These are phyloP conservation scores for Hippopotamyrus pictus DNA, from an alignment of 2,797 vertebrate species.

Conservation along the genomic window DNA sequence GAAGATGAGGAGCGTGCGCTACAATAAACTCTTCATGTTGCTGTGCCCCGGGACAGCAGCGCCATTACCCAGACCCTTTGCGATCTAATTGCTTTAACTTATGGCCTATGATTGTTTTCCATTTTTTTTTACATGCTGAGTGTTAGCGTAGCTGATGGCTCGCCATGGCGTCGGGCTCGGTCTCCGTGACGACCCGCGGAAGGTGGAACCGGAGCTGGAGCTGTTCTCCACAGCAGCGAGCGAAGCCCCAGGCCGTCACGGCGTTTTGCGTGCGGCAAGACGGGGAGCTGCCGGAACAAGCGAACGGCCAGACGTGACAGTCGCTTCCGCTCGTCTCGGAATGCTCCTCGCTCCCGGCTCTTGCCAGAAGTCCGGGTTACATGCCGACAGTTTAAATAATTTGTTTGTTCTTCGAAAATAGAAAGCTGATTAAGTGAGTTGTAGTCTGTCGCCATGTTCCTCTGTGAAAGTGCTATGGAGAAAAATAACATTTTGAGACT, in stretches of 20 bases:
- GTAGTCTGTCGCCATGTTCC: background rate
- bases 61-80: constrained; percentile 31
- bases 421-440: background rate
- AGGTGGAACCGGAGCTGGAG: constrained; percentile 38
- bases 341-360: background rate
- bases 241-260: constrained; percentile 48
- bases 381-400: constrained; percentile 10
- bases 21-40: constrained; percentile 48
- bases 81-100: constrained; percentile 47
- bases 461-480: background rate
- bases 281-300: background rate
- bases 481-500: background rate
- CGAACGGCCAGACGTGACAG: constrained; percentile 20
- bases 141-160: constrained; percentile 56
- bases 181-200: constrained; percentile 44
- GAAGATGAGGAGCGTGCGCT: constrained; percentile 46
- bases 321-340: background rate
- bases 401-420: background rate
- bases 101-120: constrained; percentile 34
- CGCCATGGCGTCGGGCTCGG: constrained; percentile 51
- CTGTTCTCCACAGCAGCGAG: constrained; percentile 49
- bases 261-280: constrained; percentile 32
- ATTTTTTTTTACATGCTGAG: constrained; percentile 40
- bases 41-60: constrained; percentile 43
- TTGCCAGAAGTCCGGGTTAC: background rate